Percentiles rank a stretch among this genome's conserved stretches.
phyloP scores from a whole-genome alignment of 1,140 invertebrate genomes.

The Neodiprion fabricii region DNA sequence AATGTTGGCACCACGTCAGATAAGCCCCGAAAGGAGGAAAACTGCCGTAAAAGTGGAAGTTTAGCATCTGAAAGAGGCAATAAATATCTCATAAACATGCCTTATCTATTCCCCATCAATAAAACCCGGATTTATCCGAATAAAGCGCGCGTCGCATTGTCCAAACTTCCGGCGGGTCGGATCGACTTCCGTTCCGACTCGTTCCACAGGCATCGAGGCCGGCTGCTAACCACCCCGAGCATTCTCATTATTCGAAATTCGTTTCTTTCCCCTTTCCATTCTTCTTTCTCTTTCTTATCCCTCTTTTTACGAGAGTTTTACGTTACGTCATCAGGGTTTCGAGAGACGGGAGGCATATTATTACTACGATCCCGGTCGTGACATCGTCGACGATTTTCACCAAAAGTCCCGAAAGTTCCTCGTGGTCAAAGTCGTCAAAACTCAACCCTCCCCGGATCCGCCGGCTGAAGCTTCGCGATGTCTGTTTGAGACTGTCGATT shows the following conservation, averaged over 20 bases:
- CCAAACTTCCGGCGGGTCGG: constrained; percentile 10
- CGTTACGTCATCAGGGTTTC: neutral
- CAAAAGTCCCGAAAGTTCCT: neutral
- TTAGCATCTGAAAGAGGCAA: constrained; percentile 4
- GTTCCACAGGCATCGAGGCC: neutral
- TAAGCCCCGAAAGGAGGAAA: neutral
- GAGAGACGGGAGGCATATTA: neutral
- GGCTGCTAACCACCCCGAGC: neutral
- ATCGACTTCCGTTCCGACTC: neutral
- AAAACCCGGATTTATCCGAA: neutral
- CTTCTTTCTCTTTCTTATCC: neutral
- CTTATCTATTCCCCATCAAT: constrained; percentile 15
- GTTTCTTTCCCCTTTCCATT: neutral
- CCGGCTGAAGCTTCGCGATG: too few relatives aligned
- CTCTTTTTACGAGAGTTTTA: constrained; percentile 5
- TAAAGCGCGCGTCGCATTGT: neutral
- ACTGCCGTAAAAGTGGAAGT: constrained; percentile 2
- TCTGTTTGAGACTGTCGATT: too few relatives aligned
- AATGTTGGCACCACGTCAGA: neutral
- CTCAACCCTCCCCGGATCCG: neutral
- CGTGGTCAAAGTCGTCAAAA: neutral
- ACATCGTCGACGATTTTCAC: neutral
- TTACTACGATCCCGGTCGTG: neutral
- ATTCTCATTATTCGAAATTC: too few relatives aligned
- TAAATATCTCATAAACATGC: constrained; percentile 13